Conservation (phyloP, 2,888 invertebrate genomes). For the Lepetodrilus schrolli region DNA sequence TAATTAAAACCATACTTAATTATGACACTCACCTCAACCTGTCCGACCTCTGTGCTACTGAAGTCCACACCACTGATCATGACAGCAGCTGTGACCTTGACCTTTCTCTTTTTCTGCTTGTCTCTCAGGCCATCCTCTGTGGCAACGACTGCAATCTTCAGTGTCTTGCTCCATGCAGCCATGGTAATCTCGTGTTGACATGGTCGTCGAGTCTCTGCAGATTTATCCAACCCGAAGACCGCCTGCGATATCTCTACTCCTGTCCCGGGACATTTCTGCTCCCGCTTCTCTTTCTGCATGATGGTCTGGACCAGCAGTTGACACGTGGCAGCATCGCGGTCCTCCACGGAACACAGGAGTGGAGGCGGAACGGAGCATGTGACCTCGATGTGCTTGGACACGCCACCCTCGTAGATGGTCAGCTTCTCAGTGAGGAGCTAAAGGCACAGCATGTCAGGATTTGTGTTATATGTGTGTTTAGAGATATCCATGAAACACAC, state of each 20-base stretch:
- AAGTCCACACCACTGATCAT: slow-evolving; percentile 31
- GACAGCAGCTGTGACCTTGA: slow-evolving; percentile 38
- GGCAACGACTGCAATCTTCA: slow-evolving; percentile 49
- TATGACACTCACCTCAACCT: slow-evolving; percentile 35
- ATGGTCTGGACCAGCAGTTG: slow-evolving; percentile 34
- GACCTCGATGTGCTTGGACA: slow-evolving; percentile 38
- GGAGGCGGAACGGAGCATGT: slow-evolving; percentile 45
- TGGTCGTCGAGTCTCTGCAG: slow-evolving; percentile 28
- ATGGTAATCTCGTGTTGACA: slow-evolving; percentile 49
- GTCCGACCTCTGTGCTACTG: slow-evolving; percentile 29
- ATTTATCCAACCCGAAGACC: slow-evolving; percentile 44
- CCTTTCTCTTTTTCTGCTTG: slow-evolving; percentile 43
- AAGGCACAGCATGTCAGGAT: neutral
- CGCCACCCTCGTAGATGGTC: slow-evolving; percentile 48
- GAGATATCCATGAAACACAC: no score
- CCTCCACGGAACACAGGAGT: slow-evolving; percentile 47
- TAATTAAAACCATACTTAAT: neutral
- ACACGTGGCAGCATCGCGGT: slow-evolving; percentile 50
- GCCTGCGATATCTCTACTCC: slow-evolving; percentile 44
- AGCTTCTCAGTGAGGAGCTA: slow-evolving; percentile 44
- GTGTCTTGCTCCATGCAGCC: slow-evolving; percentile 40
- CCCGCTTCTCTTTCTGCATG: slow-evolving; percentile 34
- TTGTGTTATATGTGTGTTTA: no score
- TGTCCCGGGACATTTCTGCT: slow-evolving; percentile 46
- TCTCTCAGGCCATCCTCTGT: slow-evolving; percentile 52